Conservation (phyloP, 1,140 invertebrate species). For the Caenorhabditis briggsae region DNA sequence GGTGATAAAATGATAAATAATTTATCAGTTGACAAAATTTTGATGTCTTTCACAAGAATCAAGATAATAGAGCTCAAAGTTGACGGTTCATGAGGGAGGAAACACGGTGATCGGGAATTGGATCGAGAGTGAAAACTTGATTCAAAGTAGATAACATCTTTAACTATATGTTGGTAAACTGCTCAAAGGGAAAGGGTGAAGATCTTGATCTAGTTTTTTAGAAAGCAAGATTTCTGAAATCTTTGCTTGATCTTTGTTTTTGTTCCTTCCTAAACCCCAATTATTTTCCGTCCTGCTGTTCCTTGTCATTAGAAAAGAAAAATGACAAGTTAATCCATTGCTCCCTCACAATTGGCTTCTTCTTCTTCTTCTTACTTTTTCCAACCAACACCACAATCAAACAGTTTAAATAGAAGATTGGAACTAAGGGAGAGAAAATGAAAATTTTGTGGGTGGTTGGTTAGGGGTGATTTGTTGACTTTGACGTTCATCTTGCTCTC, state of each 20-base stretch:
- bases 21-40: no score
- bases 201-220: no score
- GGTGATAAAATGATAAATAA: no score
- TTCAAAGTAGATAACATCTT: no score
- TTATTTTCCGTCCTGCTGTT: neutral
- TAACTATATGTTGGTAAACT: no score
- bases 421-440: constrained; percentile 23
- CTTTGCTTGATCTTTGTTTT: neutral
- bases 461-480: constrained; percentile 5
- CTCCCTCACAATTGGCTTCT: neutral
- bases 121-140: no score
- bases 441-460: constrained; percentile 39
- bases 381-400: neutral
- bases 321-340: constrained; percentile 1
- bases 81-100: no score
- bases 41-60: no score
- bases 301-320: neutral
- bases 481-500: constrained; percentile 50
- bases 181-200: no score
- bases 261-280: neutral
- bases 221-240: neutral
- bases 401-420: constrained; percentile 39
- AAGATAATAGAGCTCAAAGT: no score
- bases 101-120: no score
- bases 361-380: neutral